phyloP scores from a whole-genome alignment of 2,113 vertebrate genomes.

The Chloropsis cyanopogon region DNA sequence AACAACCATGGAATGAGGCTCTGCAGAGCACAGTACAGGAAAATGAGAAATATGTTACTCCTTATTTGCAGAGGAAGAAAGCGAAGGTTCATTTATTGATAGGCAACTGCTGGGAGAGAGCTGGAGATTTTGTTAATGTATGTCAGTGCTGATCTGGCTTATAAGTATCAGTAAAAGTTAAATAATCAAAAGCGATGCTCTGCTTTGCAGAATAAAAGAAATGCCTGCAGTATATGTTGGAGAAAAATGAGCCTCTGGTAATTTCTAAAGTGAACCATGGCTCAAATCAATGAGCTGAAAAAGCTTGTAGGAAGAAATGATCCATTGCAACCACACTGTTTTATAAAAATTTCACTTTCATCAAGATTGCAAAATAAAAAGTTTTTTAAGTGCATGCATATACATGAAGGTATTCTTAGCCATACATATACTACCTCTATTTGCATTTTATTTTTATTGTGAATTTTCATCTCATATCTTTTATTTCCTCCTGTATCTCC shows the following conservation, averaged over 20 bases:
- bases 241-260: neutral
- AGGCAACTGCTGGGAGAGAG: neutral
- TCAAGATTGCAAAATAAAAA: neutral
- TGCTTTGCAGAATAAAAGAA: neutral
- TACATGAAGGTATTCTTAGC: neutral
- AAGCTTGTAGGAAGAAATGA: neutral
- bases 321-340: neutral
- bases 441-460: neutral
- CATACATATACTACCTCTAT: neutral
- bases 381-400: neutral
- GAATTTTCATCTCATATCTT: neutral
- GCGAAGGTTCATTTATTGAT: neutral
- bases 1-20: conserved; percentile 36
- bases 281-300: neutral
- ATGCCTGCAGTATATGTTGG: neutral
- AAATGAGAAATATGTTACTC: conserved; percentile 27
- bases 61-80: conserved; percentile 26
- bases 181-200: neutral
- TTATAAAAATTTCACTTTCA: neutral
- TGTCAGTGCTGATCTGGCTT: neutral
- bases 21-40: neutral
- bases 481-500: neutral
- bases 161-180: neutral
- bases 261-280: neutral
- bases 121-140: neutral